Percentiles rank a stretch among this genome's conserved stretches.
Conservation (phyloP, 2,113 vertebrate species). For the Lasiurus cinereus region DNA sequence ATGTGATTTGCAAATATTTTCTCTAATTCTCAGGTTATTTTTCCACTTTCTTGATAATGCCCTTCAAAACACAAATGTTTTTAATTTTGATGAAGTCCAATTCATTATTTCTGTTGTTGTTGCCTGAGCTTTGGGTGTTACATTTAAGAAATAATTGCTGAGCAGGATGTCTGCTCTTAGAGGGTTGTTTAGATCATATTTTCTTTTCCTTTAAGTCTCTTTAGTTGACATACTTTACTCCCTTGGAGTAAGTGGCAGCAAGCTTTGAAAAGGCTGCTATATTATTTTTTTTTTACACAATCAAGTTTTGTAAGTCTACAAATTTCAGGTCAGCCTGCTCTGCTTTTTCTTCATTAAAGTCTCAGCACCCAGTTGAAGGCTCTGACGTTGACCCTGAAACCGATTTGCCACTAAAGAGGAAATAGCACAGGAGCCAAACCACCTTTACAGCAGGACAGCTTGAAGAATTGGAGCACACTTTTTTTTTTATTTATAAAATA, state of each 20-base stretch:
- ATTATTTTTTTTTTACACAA: background rate
- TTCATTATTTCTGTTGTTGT: background rate
- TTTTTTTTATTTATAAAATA: conserved; percentile 66
- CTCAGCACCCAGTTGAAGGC: conserved; percentile 96
- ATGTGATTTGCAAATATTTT: background rate
- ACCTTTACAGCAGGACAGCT: conserved; percentile 98
- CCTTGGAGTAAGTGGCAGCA: conserved; percentile 32
- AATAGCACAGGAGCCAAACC: conserved; percentile 96
- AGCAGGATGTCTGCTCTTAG: conserved; percentile 78
- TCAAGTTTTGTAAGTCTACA: background rate
- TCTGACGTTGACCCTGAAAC: conserved; percentile 98
- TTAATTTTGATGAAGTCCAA: conserved; percentile 19
- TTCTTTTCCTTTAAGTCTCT: conserved; percentile 81
- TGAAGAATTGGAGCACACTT: conserved; percentile 97
- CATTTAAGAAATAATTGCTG: background rate
- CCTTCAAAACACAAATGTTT: background rate
- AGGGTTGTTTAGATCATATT: conserved; percentile 77
- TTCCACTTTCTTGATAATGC: background rate
- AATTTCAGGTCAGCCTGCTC: background rate
- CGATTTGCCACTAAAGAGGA: conserved; percentile 96
- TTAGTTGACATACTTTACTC: conserved; percentile 68
- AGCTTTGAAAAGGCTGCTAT: background rate
- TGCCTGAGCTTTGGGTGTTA: background rate
- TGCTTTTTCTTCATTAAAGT: conserved; percentile 47
- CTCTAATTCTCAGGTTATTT: background rate